phyloP scores from a whole-genome alignment of 2,888 invertebrate species.

The Oxytorus armatus region DNA sequence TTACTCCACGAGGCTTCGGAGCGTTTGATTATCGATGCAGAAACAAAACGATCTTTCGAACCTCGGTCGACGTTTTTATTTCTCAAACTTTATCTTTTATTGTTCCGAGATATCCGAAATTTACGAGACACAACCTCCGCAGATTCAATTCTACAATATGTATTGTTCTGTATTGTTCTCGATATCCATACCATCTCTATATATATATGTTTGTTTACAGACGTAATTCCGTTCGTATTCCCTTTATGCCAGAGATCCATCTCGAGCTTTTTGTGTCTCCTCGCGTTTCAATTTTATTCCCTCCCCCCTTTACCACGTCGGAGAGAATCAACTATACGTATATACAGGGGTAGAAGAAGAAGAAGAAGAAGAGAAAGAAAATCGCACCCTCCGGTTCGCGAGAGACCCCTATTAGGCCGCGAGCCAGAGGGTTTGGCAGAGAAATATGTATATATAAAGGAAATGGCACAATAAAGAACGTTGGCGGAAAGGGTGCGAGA shows the following conservation, averaged over 20 bases:
- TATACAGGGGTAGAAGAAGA: background rate
- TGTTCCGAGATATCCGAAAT: too few species aligned
- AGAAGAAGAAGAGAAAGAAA: conserved; percentile 8
- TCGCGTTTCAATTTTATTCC: conserved; percentile 21
- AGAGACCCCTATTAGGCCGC: conserved; percentile 31
- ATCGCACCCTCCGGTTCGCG: conserved; percentile 39
- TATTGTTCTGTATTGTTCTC: too few species aligned
- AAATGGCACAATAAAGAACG: conserved; percentile 2
- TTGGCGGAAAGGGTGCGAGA: conserved; percentile 23
- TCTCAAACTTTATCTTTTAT: too few species aligned
- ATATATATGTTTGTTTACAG: background rate
- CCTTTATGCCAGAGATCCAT: conserved; percentile 20
- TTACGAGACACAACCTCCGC: too few species aligned
- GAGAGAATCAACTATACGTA: background rate
- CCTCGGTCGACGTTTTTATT: too few species aligned
- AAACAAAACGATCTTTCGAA: too few species aligned
- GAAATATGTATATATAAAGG: conserved; percentile 21
- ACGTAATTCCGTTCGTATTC: conserved; percentile 10
- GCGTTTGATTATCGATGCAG: too few species aligned
- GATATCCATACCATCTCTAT: too few species aligned
- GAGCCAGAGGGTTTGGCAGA: conserved; percentile 30
- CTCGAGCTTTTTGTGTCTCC: background rate
- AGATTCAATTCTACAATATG: too few species aligned
- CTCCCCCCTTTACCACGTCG: too few species aligned
- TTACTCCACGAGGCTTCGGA: too few species aligned